Base-by-base conservation (phyloP, 1,140 invertebrate species). In the Megalonaias nervosa region DNA sequence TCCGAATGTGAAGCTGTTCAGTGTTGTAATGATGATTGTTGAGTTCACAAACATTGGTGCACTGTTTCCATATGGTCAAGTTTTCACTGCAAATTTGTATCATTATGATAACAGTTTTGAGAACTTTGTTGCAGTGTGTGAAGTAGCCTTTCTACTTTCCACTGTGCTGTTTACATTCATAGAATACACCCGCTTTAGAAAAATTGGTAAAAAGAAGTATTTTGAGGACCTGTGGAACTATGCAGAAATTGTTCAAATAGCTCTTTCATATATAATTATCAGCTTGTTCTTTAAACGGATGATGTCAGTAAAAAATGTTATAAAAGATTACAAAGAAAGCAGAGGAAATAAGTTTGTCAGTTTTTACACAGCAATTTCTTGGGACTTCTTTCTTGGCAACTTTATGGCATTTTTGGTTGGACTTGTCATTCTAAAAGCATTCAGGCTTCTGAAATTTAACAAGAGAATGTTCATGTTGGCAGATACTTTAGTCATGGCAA, bases 1-100 rank as follows among this genome's bases (percentile, higher is more conserved):
- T 81, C 89, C 91, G 12, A 80, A 80, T 58, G 66, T 82, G 57
- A 72, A 86, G 26, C 59, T 84, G 48, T 84, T 84, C 68, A 77
- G 67, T 64, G 74, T 76, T 14, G 69, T 74, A 12, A 55, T 71
- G 17, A 55, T 71, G 2, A 62, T 75, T n/a, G 74, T 82, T 70
- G 81, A 82, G 57, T 72, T 77, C 38, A 67, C 79, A 17, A 70
- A 72, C 26, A 60, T 64, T 17, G 82, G 81, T 38, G 68, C 31
- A 26, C 56, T 81, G 14, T 71, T 72, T 38, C 75, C 81, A 6
- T 38, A 21, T 16, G 62, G 76, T 73, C 69, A 82, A 12, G 74
- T 79, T 56, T 79, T 79, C 59, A 79, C 81, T n/a, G 31, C 77
- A 17, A 76, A 62, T n/a, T 55, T 82, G 14, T 76, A 82, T 65